phyloP scores from a whole-genome alignment of 1,140 invertebrate genomes.

The Macrobrachium rosenbergii region DNA sequence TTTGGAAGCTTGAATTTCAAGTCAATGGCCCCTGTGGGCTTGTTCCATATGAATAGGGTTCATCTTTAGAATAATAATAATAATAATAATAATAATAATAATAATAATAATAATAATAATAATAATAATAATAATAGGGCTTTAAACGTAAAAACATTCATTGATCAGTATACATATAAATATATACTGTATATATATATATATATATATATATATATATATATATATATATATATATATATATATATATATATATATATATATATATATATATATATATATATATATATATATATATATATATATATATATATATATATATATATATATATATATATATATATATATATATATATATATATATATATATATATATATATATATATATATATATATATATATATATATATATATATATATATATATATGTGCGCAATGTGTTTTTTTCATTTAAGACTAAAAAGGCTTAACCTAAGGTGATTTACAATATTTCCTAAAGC shows the following conservation, averaged over 20 bases:
- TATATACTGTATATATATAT: no score
- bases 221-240: conserved; percentile 39
- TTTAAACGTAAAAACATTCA: no score
- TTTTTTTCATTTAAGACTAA: no score
- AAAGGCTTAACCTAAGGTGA: no score
- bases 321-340: background rate
- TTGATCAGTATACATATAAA: background rate
- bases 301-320: background rate
- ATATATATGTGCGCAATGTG: no score
- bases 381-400: conserved; percentile 30
- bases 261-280: conserved; percentile 35
- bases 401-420: conserved; percentile 28
- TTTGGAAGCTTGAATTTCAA: no score
- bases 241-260: conserved; percentile 41
- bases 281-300: background rate
- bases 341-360: conserved; percentile 26
- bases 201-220: conserved; percentile 12
- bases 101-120: background rate
- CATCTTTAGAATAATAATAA: no score
- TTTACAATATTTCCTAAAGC: no score
- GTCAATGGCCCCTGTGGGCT: no score
- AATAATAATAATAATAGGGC: background rate
- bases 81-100: background rate
- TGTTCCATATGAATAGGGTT: no score
- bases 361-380: conserved; percentile 30